Conservation (phyloP, 2,113 vertebrate species). For the Cyanoliseus patagonus region DNA sequence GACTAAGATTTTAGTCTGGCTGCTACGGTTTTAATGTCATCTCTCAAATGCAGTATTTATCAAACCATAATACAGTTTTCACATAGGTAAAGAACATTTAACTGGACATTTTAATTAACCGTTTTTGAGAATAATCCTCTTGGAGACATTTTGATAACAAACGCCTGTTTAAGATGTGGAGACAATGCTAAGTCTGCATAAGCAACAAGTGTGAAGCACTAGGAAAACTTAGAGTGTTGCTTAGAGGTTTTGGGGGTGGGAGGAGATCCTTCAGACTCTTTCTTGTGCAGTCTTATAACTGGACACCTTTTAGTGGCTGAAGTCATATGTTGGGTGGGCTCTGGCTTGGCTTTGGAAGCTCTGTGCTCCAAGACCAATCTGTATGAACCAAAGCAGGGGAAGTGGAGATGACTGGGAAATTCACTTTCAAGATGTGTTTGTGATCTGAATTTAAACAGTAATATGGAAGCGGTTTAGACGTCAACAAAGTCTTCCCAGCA, state of each 20-base stretch:
- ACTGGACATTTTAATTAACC: neutral
- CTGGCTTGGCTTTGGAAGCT: neutral
- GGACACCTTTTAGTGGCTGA: neutral
- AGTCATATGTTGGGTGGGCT: rapidly evolving
- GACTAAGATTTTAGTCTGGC: neutral
- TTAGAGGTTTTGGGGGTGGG: neutral
- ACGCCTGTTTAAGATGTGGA: neutral
- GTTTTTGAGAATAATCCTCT: neutral
- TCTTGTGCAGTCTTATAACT: neutral
- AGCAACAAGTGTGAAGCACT: neutral
- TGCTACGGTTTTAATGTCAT: neutral
- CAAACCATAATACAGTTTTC: neutral
- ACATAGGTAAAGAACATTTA: neutral
- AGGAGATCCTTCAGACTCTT: neutral
- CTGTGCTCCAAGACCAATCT: neutral
- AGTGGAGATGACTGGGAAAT: neutral
- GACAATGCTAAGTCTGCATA: neutral
- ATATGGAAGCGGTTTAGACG: neutral
- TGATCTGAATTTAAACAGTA: neutral
- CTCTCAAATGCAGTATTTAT: neutral
- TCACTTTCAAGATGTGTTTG: neutral
- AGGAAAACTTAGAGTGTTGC: neutral
- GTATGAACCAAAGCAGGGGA: neutral
- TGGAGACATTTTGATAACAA: neutral
- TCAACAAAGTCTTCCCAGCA: neutral